These are phyloP conservation scores for Alces alces DNA, from an alignment of 2,113 vertebrate genomes.

Conservation along the genomic window DNA sequence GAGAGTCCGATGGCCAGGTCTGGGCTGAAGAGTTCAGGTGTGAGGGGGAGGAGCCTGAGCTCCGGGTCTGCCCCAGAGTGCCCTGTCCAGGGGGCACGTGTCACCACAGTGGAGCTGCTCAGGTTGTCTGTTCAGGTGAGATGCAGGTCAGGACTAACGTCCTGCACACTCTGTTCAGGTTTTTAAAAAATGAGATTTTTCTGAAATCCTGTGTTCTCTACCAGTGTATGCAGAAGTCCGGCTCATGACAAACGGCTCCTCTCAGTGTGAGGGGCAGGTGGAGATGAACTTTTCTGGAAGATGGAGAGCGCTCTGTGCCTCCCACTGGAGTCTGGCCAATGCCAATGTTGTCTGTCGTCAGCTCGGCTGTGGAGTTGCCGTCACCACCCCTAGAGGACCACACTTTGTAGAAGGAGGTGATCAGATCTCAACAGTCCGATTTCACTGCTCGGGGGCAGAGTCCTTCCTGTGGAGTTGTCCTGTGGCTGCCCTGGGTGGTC, in stretches of 20 bases:
- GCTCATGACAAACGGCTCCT: not conserved
- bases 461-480: not conserved
- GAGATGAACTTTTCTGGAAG: not conserved
- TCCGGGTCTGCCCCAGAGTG: too few relatives aligned
- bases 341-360: not conserved
- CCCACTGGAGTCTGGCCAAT: not conserved
- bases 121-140: too few relatives aligned
- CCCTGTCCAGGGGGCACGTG: too few relatives aligned
- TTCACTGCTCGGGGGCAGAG: slow-evolving; percentile 46
- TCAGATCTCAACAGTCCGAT: not conserved
- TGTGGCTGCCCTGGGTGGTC: not conserved
- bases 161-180: too few relatives aligned
- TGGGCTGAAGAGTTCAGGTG: too few relatives aligned
- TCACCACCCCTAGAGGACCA: not conserved
- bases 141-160: too few relatives aligned
- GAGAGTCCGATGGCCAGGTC: too few relatives aligned
- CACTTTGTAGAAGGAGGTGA: not conserved
- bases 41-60: too few relatives aligned
- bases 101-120: too few relatives aligned
- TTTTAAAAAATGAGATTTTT: not conserved
- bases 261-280: not conserved
- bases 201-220: not conserved
- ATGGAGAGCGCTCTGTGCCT: not conserved
- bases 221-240: not conserved
- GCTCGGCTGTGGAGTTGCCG: not conserved